A percentile compares a stretch with the other conserved stretches of the same genome.
Evolutionary conservation across 2,113 vertebrate species (phyloP).

Genomic region (Mola mola): DNA sequence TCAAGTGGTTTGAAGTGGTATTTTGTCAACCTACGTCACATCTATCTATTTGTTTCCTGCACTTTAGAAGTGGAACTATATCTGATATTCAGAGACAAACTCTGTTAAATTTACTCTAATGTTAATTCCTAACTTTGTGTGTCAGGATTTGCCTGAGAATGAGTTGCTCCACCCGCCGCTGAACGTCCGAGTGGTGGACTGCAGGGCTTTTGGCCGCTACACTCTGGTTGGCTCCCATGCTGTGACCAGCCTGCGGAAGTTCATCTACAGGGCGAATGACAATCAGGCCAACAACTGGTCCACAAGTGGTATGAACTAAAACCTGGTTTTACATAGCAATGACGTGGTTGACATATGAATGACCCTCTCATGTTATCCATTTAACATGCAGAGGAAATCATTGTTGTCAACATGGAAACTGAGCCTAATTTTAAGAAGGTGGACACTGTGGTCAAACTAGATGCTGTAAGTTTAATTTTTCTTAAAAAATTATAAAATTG

Average conservation of each 20-base stretch:
- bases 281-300: slow-evolving; percentile 83
- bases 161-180: slow-evolving; percentile 95
- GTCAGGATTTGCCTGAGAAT: slow-evolving; percentile 94
- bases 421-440: slow-evolving; percentile 90
- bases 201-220: slow-evolving; percentile 95
- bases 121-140: slow-evolving; percentile 9
- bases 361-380: neutral
- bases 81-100: no score
- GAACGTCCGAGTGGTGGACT: slow-evolving; percentile 97
- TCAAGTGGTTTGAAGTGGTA: slow-evolving; percentile 99
- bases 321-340: neutral
- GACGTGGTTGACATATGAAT: neutral
- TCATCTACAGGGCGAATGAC: slow-evolving; percentile 89
- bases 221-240: slow-evolving; percentile 93
- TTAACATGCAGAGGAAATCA: slow-evolving; percentile 71
- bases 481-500: neutral
- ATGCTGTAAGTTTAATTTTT: slow-evolving; percentile 84
- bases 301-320: slow-evolving; percentile 78
- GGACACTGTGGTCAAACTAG: slow-evolving; percentile 96
- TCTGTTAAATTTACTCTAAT: no score
- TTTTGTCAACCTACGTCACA: neutral
- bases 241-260: slow-evolving; percentile 89
- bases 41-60: no score
- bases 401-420: slow-evolving; percentile 88
- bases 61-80: no score